Percentiles rank a stretch among this genome's conserved stretches.
These are phyloP conservation scores for Arbacia lixula DNA, from an alignment of 53 echinoderm and acorn worm genomes.

Conservation along the genomic window DNA sequence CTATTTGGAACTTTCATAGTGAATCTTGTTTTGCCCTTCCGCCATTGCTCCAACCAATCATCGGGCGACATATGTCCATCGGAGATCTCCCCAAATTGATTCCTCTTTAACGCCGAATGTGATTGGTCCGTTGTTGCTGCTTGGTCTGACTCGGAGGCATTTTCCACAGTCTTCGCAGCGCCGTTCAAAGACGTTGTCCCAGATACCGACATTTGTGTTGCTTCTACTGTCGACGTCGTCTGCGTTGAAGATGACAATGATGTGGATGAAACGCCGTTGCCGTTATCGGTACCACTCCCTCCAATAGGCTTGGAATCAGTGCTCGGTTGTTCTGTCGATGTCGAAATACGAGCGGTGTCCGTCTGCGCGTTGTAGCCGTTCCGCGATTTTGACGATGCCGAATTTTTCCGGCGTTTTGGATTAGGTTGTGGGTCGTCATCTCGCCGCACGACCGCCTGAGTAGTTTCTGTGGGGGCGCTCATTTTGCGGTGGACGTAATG, in stretches of 20 bases:
- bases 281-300: background rate
- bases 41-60: constrained; percentile 85
- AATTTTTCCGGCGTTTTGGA: constrained; percentile 45
- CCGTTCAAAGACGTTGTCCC: constrained; percentile 19
- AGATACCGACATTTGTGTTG: constrained; percentile 14
- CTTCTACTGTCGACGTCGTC: background rate
- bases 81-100: constrained; percentile 89
- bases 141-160: constrained; percentile 31
- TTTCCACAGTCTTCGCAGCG: background rate
- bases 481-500: no score
- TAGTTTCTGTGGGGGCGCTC: constrained; percentile 3
- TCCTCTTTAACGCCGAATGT: constrained; percentile 61
- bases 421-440: constrained; percentile 34
- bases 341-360: no score
- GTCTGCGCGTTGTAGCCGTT: constrained; percentile 11
- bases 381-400: background rate
- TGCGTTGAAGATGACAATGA: constrained; percentile 11
- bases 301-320: no score
- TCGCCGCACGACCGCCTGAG: background rate
- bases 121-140: constrained; percentile 8
- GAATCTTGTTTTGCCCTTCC: constrained; percentile 85
- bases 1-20: constrained; percentile 76
- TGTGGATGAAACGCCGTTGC: background rate
- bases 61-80: constrained; percentile 73
- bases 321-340: no score